Conservation (phyloP, 64 coral and sea anemone genomes). For the Actinia equina region DNA sequence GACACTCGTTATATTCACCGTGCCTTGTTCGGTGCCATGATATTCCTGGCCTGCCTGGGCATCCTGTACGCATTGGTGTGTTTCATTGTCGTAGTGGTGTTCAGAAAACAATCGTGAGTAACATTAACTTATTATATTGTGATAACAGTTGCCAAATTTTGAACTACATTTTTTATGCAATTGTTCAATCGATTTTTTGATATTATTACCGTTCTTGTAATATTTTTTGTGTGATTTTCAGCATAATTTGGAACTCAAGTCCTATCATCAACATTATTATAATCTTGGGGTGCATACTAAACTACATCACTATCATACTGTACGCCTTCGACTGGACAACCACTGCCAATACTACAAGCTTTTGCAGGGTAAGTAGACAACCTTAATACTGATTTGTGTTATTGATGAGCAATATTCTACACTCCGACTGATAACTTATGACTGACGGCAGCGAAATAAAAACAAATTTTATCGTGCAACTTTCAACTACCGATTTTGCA, state of each 20-base stretch:
- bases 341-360: slow-evolving; percentile 31
- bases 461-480: too few relatives aligned
- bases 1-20: slow-evolving; percentile 49
- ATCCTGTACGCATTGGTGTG: slow-evolving; percentile 79
- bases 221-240: background rate
- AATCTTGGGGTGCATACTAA: slow-evolving; percentile 82
- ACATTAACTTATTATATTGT: background rate
- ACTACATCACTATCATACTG: slow-evolving; percentile 80
- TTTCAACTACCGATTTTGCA: too few relatives aligned
- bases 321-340: slow-evolving; percentile 73
- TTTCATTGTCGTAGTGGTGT: slow-evolving; percentile 31
- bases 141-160: too few relatives aligned
- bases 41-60: slow-evolving; percentile 53
- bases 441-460: too few relatives aligned
- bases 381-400: background rate
- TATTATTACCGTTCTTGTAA: too few relatives aligned
- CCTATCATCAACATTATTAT: slow-evolving; percentile 73
- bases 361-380: slow-evolving; percentile 63
- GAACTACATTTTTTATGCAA: too few relatives aligned
- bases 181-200: too few relatives aligned
- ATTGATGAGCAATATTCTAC: too few relatives aligned
- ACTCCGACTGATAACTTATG: too few relatives aligned
- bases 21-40: slow-evolving; percentile 47
- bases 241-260: slow-evolving; percentile 65
- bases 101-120: slow-evolving; percentile 14